phyloP scores from a whole-genome alignment of 2,888 invertebrate species.

The Timema cristinae region DNA sequence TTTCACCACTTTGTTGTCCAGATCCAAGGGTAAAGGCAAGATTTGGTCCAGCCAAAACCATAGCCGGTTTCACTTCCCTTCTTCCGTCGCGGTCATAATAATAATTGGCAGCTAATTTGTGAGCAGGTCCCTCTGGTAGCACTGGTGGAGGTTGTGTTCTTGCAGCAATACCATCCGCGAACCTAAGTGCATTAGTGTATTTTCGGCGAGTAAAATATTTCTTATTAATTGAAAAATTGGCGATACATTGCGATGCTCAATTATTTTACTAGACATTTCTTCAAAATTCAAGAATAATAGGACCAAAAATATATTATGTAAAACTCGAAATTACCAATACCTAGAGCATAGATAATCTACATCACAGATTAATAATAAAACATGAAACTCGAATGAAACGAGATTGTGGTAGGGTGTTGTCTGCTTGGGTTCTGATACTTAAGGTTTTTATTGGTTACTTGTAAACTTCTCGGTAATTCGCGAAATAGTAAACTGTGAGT shows the following conservation, averaged over 20 bases:
- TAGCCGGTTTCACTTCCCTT: conserved; percentile 66
- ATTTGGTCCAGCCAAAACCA: conserved; percentile 20
- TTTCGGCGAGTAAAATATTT: conserved; percentile 61
- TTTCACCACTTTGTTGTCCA: conserved; percentile 14
- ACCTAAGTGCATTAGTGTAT: conserved; percentile 61
- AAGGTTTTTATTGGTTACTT: too few species aligned
- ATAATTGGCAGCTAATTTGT: conserved; percentile 75
- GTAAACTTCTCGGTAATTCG: too few species aligned
- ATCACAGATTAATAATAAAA: too few species aligned
- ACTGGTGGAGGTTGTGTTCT: conserved; percentile 79
- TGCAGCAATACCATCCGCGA: conserved; percentile 59
- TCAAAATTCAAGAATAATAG: too few species aligned
- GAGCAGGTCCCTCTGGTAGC: conserved; percentile 77
- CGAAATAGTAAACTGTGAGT: too few species aligned
- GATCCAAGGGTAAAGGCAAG: neutral
- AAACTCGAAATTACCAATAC: too few species aligned
- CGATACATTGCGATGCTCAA: conserved; percentile 60
- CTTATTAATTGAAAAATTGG: conserved; percentile 59
- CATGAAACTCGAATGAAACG: too few species aligned
- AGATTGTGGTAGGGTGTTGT: too few species aligned
- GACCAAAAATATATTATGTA: too few species aligned
- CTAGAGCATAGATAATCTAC: too few species aligned
- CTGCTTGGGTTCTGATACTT: too few species aligned
- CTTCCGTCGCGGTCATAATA: conserved; percentile 81
- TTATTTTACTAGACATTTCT: conserved; percentile 29